Evolutionary conservation across 1,140 invertebrate species (phyloP).

Genomic region (Drosophila equinoxialis): DNA sequence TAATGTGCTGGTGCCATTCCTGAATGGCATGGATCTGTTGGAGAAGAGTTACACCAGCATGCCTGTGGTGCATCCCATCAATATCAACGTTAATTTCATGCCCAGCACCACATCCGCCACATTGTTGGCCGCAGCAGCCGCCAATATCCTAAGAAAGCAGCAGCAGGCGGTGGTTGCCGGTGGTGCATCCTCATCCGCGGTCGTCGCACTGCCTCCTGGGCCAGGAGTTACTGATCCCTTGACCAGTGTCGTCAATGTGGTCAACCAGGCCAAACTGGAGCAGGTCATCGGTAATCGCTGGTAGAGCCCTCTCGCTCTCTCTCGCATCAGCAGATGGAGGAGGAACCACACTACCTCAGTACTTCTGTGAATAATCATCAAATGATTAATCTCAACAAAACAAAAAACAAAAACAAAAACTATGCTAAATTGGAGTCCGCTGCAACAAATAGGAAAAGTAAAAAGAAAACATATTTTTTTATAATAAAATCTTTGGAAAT

Average conservation of each 20-base stretch:
- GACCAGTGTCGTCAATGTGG: constrained; percentile 39
- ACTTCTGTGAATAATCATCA: constrained; percentile 80
- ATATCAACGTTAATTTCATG: constrained; percentile 93
- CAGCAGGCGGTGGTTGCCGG: constrained; percentile 26
- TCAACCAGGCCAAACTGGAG: constrained; percentile 68
- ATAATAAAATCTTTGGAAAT: neutral
- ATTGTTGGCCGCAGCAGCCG: constrained; percentile 68
- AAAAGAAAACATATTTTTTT: constrained; percentile 4
- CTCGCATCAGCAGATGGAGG: constrained; percentile 51
- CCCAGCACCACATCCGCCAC: constrained; percentile 56
- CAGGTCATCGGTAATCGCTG: constrained; percentile 72
- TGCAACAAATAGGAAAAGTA: constrained; percentile 23
- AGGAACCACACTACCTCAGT: constrained; percentile 82
- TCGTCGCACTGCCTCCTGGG: constrained; percentile 86
- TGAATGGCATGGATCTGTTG: constrained; percentile 86
- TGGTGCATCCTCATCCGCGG: constrained; percentile 15
- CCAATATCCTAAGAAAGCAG: constrained; percentile 69
- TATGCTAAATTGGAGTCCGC: constrained; percentile 38
- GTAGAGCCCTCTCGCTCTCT: constrained; percentile 35
- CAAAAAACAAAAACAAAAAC: constrained; percentile 17
- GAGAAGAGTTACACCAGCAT: constrained; percentile 84
- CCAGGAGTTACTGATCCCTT: constrained; percentile 23
- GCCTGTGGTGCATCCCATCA: constrained; percentile 92
- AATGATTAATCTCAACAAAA: constrained; percentile 68
- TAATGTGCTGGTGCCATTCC: constrained; percentile 88